phyloP scores from a whole-genome alignment of 2,888 invertebrate species.

The Sarcophaga caerulescens region DNA sequence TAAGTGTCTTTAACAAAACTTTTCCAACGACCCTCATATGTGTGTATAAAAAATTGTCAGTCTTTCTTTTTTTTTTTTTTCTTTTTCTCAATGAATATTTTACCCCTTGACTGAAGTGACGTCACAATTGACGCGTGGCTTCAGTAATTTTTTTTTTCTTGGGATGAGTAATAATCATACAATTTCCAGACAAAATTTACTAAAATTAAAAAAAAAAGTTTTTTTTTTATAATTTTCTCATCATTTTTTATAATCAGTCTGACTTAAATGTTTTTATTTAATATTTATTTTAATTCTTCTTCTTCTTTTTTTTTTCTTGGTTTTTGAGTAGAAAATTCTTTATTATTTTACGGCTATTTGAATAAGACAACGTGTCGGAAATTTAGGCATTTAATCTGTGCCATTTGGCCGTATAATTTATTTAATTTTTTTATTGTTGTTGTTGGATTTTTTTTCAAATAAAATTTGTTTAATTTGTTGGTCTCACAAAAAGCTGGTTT shows the following conservation, averaged over 20 bases:
- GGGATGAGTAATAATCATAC: background rate
- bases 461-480: background rate
- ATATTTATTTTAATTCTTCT: background rate
- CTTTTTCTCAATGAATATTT: background rate
- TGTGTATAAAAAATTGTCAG: background rate
- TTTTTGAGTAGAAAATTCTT: background rate
- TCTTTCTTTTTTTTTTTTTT: background rate
- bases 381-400: background rate
- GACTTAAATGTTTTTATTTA: background rate
- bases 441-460: no score
- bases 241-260: background rate
- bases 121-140: background rate
- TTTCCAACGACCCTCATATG: background rate
- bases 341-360: background rate
- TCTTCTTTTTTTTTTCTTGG: no score
- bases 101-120: background rate
- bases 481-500: background rate
- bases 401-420: constrained; percentile 10
- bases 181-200: background rate
- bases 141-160: background rate
- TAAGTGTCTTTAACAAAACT: background rate
- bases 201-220: background rate
- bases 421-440: background rate
- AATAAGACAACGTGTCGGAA: background rate
- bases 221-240: background rate